Evolutionary conservation across 2,797 vertebrate genomes (phyloP).

Genomic region (Sebastes diploproa): DNA sequence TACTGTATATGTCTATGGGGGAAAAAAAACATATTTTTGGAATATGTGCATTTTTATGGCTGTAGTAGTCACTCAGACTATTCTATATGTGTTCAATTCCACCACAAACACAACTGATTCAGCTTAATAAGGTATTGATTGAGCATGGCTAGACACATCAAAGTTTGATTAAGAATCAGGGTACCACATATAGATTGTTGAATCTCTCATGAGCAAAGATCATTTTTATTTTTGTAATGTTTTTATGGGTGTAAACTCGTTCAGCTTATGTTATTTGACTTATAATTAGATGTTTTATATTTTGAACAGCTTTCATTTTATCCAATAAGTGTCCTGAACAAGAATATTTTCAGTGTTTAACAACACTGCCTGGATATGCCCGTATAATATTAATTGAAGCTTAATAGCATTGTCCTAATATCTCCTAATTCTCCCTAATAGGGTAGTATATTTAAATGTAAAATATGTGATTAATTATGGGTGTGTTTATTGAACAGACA

Average conservation of each 20-base stretch:
- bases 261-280: neutral
- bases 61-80: neutral
- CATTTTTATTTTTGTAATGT: neutral
- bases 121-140: conserved; percentile 42
- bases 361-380: neutral
- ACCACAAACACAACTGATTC: conserved; percentile 14
- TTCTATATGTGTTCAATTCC: conserved; percentile 1
- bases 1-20: neutral
- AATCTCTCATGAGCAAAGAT: conserved; percentile 1
- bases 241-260: neutral
- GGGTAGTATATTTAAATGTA: neutral
- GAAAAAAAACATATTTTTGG: neutral
- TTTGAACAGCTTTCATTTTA: neutral
- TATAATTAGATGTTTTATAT: neutral
- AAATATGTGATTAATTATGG: neutral
- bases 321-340: neutral
- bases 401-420: neutral
- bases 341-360: neutral
- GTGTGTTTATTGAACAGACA: neutral
- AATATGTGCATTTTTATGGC: neutral
- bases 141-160: conserved; percentile 1
- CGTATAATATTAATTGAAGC: neutral
- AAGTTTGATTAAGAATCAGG: conserved; percentile 11
- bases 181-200: conserved; percentile 27
- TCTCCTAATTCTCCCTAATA: neutral